phyloP scores from a whole-genome alignment of 2,888 invertebrate species.

The Chalcis sispes region DNA sequence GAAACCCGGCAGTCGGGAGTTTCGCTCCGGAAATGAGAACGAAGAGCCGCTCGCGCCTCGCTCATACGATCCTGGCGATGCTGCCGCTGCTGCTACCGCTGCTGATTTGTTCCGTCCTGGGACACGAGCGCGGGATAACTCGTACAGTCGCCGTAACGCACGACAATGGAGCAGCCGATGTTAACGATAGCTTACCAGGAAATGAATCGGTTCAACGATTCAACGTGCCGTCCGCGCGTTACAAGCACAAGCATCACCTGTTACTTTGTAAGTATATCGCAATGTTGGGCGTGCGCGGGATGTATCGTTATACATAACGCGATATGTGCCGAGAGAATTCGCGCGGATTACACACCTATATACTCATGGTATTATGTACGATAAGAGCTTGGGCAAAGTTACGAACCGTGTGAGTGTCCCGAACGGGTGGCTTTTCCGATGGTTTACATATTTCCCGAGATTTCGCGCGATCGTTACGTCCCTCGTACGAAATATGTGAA shows the following conservation, averaged over 20 bases:
- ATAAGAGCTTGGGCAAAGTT: background rate
- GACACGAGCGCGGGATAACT: no score
- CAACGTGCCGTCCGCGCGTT: no score
- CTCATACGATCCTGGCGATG: constrained; percentile 5
- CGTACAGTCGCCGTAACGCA: no score
- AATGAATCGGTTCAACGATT: background rate
- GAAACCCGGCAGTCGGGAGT: background rate
- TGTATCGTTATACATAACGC: background rate
- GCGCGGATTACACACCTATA: background rate
- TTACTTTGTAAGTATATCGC: constrained; percentile 45
- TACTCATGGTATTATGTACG: background rate
- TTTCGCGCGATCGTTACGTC: background rate
- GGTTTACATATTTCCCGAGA: no score
- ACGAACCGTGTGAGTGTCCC: background rate
- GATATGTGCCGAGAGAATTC: no score
- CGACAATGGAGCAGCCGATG: background rate
- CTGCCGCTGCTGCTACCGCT: background rate
- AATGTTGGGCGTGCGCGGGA: no score
- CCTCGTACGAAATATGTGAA: no score
- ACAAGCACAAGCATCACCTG: constrained; percentile 46
- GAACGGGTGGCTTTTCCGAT: background rate
- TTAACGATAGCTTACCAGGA: background rate
- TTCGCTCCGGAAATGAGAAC: background rate
- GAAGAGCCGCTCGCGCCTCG: constrained; percentile 16
- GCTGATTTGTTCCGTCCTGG: no score